Conservation (phyloP, 2,113 vertebrate species). For the Oceanodroma tethys region DNA sequence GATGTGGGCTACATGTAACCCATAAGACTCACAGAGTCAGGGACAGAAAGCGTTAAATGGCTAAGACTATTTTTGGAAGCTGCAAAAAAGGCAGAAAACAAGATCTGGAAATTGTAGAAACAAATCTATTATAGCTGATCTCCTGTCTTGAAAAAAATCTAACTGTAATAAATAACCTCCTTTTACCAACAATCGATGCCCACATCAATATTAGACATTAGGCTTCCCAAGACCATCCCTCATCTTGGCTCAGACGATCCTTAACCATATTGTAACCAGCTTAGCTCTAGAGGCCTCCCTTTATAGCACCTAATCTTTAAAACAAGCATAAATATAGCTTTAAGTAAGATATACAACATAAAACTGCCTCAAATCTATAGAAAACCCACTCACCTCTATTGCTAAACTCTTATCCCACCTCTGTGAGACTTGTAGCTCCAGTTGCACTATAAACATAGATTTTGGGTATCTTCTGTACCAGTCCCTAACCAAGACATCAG, state of each 20-base stretch:
- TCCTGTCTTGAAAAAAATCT: not conserved
- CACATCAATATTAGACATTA: not conserved
- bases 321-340: not conserved
- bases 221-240: not conserved
- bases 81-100: not conserved
- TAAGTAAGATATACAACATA: not conserved
- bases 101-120: not conserved
- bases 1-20: not conserved
- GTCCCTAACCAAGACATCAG: not conserved
- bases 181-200: not conserved
- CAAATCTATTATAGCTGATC: not conserved
- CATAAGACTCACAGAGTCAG: not conserved
- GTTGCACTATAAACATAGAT: not conserved
- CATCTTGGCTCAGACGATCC: not conserved
- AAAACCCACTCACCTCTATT: not conserved
- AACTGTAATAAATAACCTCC: not conserved
- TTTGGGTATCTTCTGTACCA: not conserved
- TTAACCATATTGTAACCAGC: not conserved
- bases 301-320: not conserved
- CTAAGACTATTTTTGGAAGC: not conserved
- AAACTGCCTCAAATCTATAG: not conserved
- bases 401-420: not conserved
- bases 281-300: not conserved
- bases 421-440: not conserved
- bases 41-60: not conserved